Percentiles rank a stretch among this genome's conserved stretches.
Conservation (phyloP, 2,888 invertebrate species). For the Torymus auratus region DNA sequence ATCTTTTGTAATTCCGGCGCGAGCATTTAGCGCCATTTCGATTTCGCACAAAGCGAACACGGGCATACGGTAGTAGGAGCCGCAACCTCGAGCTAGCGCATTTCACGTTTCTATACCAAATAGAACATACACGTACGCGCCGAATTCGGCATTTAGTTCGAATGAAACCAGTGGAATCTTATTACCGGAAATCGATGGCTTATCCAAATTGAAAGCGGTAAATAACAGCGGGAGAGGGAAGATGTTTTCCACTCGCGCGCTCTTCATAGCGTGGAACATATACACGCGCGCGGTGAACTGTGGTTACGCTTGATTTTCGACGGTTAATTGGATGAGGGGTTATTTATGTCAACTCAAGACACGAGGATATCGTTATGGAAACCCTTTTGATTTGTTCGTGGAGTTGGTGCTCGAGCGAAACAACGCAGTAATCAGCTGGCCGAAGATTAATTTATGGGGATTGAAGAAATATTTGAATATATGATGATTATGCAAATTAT, state of each 20-base stretch:
- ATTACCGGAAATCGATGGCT: constrained; percentile 34
- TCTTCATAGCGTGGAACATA: too few species aligned
- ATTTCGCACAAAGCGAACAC: constrained; percentile 22
- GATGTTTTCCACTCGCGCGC: too few species aligned
- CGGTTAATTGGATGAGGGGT: too few species aligned
- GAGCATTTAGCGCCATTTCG: constrained; percentile 17
- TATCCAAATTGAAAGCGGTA: constrained; percentile 28
- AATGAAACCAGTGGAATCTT: constrained; percentile 30
- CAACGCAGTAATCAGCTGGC: too few species aligned
- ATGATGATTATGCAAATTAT: not conserved
- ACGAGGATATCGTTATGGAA: too few species aligned
- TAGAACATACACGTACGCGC: not conserved
- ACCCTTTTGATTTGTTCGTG: too few species aligned
- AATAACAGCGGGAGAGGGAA: not conserved
- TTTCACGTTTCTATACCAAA: too few species aligned
- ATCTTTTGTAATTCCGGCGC: constrained; percentile 24
- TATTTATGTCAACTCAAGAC: too few species aligned
- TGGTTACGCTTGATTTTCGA: too few species aligned
- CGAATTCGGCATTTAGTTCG: not conserved
- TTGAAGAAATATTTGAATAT: constrained; percentile 7
- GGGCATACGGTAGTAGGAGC: not conserved
- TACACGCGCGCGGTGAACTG: too few species aligned
- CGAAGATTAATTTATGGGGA: not conserved
- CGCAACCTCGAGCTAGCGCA: too few species aligned
- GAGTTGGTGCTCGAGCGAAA: too few species aligned